A percentile compares a stretch with the other conserved stretches of the same genome.
Conservation (phyloP, 2,797 vertebrate genomes). For the Sebastes hubbsi region DNA sequence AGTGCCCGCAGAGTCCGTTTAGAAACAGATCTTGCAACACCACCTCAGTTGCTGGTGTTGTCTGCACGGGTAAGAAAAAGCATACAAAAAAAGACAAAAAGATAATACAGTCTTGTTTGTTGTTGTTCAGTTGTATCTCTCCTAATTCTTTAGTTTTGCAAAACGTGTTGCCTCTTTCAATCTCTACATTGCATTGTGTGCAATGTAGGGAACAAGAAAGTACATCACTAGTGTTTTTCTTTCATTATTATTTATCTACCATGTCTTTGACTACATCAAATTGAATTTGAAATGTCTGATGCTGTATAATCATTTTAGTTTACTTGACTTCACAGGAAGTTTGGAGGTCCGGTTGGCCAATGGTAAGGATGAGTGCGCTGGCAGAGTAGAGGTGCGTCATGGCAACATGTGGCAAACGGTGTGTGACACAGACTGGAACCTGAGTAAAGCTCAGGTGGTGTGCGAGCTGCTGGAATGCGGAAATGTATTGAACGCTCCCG, state of each 20-base stretch:
- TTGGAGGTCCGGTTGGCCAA: slow-evolving; percentile 53
- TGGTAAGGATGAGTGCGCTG: slow-evolving; percentile 54
- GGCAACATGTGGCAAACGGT: slow-evolving; percentile 62
- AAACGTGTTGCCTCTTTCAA: not conserved
- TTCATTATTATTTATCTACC: not conserved
- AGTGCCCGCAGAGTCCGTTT: slow-evolving; percentile 44
- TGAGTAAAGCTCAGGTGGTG: slow-evolving; percentile 51
- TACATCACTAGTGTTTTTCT: not conserved
- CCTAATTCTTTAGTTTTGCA: not conserved
- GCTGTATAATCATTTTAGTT: not conserved
- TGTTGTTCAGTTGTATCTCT: not conserved
- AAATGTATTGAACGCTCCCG: not conserved
- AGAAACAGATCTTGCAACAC: slow-evolving; percentile 51
- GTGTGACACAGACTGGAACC: slow-evolving; percentile 69
- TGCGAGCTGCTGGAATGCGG: slow-evolving; percentile 69
- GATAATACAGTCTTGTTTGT: not conserved
- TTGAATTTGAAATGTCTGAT: not conserved
- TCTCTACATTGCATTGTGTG: not conserved
- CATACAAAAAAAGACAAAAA: not conserved
- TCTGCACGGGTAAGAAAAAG: slow-evolving; percentile 64
- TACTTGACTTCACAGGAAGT: slow-evolving; percentile 47
- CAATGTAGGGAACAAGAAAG: not conserved
- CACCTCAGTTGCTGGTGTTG: slow-evolving; percentile 57
- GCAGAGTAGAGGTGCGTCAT: slow-evolving; percentile 73
- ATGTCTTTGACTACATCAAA: not conserved